Conservation (phyloP, 2,113 vertebrate genomes). For the Petromus typicus region DNA sequence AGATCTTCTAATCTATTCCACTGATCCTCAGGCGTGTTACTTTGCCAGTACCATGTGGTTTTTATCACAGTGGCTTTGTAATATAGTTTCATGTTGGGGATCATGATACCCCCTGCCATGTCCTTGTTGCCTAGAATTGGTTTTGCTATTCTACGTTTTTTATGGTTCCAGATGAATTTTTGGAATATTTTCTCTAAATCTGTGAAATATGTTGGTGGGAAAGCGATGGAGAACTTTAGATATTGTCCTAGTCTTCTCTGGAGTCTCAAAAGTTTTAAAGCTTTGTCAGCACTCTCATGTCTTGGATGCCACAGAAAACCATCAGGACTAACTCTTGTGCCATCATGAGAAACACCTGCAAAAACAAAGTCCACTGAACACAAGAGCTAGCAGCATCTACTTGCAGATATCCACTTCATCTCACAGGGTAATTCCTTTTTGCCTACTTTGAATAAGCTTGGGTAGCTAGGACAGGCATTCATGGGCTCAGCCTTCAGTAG, state of each 20-base stretch:
- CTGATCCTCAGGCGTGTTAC: no score
- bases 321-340: neutral
- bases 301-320: neutral
- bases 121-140: no score
- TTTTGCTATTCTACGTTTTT: no score
- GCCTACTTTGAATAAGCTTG: neutral
- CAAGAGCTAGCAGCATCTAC: neutral
- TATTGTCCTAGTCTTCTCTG: neutral
- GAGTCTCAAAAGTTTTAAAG: neutral
- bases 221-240: neutral
- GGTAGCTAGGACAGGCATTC: neutral
- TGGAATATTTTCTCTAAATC: no score
- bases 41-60: no score
- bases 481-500: neutral
- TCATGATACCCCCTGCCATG: no score
- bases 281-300: neutral
- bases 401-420: neutral
- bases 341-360: neutral
- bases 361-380: neutral
- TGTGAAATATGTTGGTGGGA: no score
- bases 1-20: no score
- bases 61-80: no score
- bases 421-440: rapidly evolving
- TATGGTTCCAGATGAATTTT: no score
- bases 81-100: no score